A percentile compares a stretch with the other conserved stretches of the same genome.
Evolutionary conservation across 1,140 invertebrate genomes (phyloP).

Genomic region (Drosophila tristis): DNA sequence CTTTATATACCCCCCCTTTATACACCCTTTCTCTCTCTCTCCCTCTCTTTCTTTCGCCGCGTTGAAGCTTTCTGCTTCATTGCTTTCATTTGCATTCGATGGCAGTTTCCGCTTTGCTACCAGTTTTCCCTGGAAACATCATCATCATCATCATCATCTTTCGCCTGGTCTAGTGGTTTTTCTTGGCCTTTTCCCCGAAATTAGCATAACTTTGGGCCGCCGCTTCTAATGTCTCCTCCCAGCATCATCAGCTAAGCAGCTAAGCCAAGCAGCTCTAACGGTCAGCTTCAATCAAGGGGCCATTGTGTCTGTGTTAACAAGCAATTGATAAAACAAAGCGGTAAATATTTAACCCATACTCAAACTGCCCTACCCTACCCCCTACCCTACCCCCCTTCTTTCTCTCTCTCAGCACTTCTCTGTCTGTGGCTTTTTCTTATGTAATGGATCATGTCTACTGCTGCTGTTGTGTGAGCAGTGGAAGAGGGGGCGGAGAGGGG

Average conservation of each 20-base stretch:
- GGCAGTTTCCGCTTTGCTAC: slow-evolving; percentile 43
- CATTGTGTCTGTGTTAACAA: slow-evolving; percentile 51
- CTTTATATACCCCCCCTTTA: slow-evolving; percentile 12
- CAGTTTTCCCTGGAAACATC: slow-evolving; percentile 47
- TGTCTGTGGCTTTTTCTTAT: slow-evolving; percentile 22
- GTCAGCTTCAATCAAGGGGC: slow-evolving; percentile 49
- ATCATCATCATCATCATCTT: slow-evolving; percentile 34
- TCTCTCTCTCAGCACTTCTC: background rate
- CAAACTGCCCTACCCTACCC: background rate
- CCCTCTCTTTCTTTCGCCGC: slow-evolving; percentile 15
- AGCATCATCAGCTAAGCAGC: slow-evolving; percentile 14
- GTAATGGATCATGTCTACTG: slow-evolving; percentile 4
- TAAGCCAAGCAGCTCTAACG: slow-evolving; percentile 30
- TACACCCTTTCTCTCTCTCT: background rate
- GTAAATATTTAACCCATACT: slow-evolving; percentile 46
- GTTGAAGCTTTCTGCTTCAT: slow-evolving; percentile 63
- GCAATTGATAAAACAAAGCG: slow-evolving; percentile 63
- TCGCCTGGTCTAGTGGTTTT: slow-evolving; percentile 34
- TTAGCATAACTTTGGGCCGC: slow-evolving; percentile 60
- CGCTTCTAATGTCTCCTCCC: slow-evolving; percentile 28
- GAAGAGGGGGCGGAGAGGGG: too few species aligned
- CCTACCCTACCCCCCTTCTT: background rate
- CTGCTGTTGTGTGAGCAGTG: too few species aligned
- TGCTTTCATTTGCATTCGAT: slow-evolving; percentile 80
- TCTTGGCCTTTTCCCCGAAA: slow-evolving; percentile 36